Conservation (phyloP, 1,140 invertebrate genomes). For the Lucilia sericata region DNA sequence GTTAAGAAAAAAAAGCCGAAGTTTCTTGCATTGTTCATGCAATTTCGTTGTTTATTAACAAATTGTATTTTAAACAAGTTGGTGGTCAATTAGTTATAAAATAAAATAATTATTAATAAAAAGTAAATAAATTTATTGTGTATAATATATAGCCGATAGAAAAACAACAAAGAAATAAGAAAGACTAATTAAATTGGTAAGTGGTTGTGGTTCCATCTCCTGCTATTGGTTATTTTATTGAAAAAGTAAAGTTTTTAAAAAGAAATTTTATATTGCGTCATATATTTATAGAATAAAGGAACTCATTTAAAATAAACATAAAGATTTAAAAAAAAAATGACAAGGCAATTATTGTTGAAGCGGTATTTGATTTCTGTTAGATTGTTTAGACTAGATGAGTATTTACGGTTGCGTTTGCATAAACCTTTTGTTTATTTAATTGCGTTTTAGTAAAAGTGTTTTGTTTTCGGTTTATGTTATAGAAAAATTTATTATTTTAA, state of each 20-base stretch:
- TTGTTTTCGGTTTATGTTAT: no score
- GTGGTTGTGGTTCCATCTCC: neutral
- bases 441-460: no score
- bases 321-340: neutral
- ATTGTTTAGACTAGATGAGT: no score
- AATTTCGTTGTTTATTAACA: neutral
- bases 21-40: neutral
- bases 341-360: neutral
- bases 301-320: no score
- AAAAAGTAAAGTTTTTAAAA: no score
- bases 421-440: no score
- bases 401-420: no score
- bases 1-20: neutral
- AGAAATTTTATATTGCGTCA: neutral
- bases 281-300: neutral
- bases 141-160: neutral
- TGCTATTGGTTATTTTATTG: neutral
- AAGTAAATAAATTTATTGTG: neutral
- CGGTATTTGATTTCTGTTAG: no score
- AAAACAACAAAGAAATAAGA: neutral
- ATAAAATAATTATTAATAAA: neutral
- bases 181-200: neutral
- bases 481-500: no score
- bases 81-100: neutral
- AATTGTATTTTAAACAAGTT: neutral